Evolutionary conservation across 2,888 invertebrate genomes (phyloP).

Genomic region (Dusona sp.): DNA sequence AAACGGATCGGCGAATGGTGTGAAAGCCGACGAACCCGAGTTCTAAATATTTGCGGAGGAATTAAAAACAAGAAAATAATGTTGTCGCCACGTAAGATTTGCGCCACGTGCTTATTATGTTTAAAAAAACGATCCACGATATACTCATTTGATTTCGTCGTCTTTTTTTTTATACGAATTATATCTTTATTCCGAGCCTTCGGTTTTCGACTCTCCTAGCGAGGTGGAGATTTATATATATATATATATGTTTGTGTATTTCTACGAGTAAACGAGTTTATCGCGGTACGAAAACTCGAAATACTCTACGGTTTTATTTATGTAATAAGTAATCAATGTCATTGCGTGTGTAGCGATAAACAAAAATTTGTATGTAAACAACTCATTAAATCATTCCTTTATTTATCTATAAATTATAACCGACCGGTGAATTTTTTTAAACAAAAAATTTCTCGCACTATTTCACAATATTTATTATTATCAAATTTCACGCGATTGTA

Average conservation of each 20-base stretch:
- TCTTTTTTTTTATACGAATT: background rate
- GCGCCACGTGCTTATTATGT: background rate
- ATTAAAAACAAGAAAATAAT: background rate
- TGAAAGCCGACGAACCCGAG: conserved; percentile 64
- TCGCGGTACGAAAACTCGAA: conserved; percentile 46
- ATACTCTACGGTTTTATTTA: conserved; percentile 21
- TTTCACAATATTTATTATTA: background rate
- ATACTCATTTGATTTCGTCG: conserved; percentile 27
- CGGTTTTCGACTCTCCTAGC: conserved; percentile 12
- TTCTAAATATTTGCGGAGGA: conserved; percentile 42
- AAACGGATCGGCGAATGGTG: conserved; percentile 71
- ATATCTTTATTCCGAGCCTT: conserved; percentile 8
- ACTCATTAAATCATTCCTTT: conserved; percentile 69
- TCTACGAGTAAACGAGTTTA: conserved; percentile 4
- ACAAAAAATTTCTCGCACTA: background rate
- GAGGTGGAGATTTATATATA: conserved; percentile 7
- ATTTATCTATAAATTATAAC: conserved; percentile 65
- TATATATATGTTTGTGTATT: background rate
- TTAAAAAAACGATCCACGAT: background rate
- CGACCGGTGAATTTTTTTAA: background rate
- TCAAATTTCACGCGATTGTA: background rate
- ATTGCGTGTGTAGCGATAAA: conserved; percentile 49
- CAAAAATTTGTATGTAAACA: conserved; percentile 59
- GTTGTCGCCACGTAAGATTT: background rate
- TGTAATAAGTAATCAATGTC: conserved; percentile 18